Conservation (phyloP, 2,797 vertebrate species). For the Sebastes oblongus region DNA sequence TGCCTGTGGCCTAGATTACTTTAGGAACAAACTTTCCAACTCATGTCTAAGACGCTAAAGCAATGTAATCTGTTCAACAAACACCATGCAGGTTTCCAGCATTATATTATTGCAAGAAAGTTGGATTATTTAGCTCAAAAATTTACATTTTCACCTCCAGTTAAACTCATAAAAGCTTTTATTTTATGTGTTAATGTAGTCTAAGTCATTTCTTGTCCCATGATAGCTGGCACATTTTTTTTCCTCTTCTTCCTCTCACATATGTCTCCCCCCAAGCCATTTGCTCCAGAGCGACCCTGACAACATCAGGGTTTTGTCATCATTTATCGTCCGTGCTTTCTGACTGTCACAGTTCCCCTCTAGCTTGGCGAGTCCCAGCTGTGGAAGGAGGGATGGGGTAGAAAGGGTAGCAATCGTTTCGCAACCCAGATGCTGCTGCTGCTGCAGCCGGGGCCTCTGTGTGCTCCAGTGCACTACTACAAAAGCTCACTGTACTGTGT, state of each 20-base stretch:
- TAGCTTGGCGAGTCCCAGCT: conserved; percentile 66
- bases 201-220: conserved; percentile 3
- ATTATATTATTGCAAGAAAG: conserved; percentile 9
- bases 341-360: conserved; percentile 52
- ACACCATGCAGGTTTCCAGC: conserved; percentile 8
- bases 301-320: conserved; percentile 60
- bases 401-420: conserved; percentile 31
- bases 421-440: conserved; percentile 66
- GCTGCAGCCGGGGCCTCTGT: conserved; percentile 37
- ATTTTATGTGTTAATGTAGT: neutral
- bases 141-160: neutral
- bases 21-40: conserved; percentile 51
- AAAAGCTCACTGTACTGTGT: conserved; percentile 64
- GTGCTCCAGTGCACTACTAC: conserved; percentile 63
- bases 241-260: neutral
- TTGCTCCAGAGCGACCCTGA: conserved; percentile 40
- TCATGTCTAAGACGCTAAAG: conserved; percentile 41
- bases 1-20: conserved; percentile 69
- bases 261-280: conserved; percentile 16
- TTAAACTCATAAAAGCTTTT: conserved; percentile 6
- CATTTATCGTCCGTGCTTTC: conserved; percentile 55
- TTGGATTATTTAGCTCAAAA: neutral
- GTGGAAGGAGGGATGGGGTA: conserved; percentile 41
- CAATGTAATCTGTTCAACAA: conserved; percentile 44
- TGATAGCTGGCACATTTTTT: neutral